A percentile compares a stretch with the other conserved stretches of the same genome.
These are phyloP conservation scores for Rhopilema esculentum DNA, from an alignment of 30 jellyfish, hydroid and myxozoan species.

Conservation along the genomic window DNA sequence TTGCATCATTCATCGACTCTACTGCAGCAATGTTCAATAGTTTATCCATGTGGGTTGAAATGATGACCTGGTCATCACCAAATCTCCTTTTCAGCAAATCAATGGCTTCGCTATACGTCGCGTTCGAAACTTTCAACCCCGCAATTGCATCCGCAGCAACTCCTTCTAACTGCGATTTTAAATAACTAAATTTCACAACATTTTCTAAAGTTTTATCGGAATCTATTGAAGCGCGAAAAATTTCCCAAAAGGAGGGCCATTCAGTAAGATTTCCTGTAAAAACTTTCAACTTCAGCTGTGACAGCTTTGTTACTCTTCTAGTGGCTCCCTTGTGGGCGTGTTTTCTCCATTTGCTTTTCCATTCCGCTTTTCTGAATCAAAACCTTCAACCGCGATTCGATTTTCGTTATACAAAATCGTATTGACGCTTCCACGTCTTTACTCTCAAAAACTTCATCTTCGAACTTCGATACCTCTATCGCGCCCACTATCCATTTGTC, in stretches of 20 bases:
- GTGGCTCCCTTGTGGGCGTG: conserved; percentile 13
- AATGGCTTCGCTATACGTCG: conserved; percentile 12
- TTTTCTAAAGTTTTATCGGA: conserved; percentile 22
- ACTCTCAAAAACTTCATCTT: conserved; percentile 14
- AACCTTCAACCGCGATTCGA: neutral
- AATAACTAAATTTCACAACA: conserved; percentile 15
- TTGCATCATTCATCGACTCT: neutral
- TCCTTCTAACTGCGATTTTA: conserved; percentile 3
- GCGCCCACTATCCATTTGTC: neutral
- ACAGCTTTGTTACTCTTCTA: conserved; percentile 11
- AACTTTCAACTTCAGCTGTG: conserved; percentile 18
- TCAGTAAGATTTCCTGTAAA: conserved; percentile 23
- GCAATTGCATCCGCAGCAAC: conserved; percentile 20
- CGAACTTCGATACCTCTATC: neutral
- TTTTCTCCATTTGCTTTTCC: neutral
- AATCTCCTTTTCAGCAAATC: neutral
- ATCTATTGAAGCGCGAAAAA: conserved; percentile 34
- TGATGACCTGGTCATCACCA: conserved; percentile 13
- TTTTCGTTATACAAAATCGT: conserved; percentile 11
- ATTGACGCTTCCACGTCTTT: conserved; percentile 1
- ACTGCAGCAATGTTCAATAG: neutral
- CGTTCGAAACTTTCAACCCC: conserved; percentile 6
- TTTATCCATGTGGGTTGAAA: conserved; percentile 21
- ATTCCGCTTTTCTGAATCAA: neutral
- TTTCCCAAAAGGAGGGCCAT: conserved; percentile 55